Conservation (phyloP, 2,888 invertebrate genomes). For the Lithodes maja region DNA sequence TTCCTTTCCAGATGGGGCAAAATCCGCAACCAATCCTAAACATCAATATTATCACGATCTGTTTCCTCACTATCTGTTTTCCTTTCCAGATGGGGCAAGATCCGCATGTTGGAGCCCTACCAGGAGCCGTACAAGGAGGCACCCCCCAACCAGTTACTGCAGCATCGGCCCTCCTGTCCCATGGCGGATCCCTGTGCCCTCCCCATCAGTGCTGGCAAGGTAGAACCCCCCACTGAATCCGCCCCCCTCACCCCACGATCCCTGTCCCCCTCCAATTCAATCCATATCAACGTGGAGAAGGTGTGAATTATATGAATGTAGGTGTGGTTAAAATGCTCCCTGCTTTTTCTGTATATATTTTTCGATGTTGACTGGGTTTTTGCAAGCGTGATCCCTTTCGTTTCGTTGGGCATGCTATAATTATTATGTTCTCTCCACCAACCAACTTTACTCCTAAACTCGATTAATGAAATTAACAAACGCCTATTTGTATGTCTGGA, state of each 20-base stretch:
- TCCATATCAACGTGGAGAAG: background rate
- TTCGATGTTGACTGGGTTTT: too few relatives aligned
- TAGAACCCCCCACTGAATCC: background rate
- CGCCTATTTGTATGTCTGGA: too few relatives aligned
- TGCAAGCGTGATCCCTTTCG: too few relatives aligned
- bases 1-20: background rate
- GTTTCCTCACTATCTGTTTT: background rate
- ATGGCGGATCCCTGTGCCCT: constrained; percentile 71
- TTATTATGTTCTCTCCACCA: too few relatives aligned
- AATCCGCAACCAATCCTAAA: background rate
- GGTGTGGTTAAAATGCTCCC: too few relatives aligned
- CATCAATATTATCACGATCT: background rate
- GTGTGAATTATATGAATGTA: background rate
- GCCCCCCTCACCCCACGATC: background rate
- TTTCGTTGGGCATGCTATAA: too few relatives aligned
- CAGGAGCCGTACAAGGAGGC: constrained; percentile 76
- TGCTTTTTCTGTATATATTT: too few relatives aligned
- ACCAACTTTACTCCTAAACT: too few relatives aligned
- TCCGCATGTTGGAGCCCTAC: constrained; percentile 92
- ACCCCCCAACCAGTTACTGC: constrained; percentile 86
- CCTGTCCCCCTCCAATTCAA: background rate
- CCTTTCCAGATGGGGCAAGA: constrained; percentile 86
- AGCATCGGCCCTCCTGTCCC: constrained; percentile 84
- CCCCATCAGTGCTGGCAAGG: constrained; percentile 51
- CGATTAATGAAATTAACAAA: too few relatives aligned